Percentiles rank a stretch among this genome's conserved stretches.
phyloP scores from a whole-genome alignment of 2,888 invertebrate genomes.

The Epinotia ramella region DNA sequence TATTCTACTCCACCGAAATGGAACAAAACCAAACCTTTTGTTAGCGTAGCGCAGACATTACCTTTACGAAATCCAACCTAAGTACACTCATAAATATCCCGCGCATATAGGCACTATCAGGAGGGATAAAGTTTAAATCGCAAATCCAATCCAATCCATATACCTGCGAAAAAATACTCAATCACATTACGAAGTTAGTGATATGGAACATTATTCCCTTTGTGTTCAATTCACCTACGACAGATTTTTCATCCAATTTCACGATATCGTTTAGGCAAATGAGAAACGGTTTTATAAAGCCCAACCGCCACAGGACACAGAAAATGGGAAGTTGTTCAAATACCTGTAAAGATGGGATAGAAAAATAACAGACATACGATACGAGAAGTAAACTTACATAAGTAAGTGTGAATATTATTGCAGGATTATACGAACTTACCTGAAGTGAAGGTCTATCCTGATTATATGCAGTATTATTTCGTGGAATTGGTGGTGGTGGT shows the following conservation, averaged over 20 bases:
- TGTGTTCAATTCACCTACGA: constrained; percentile 31
- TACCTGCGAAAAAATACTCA: constrained; percentile 38
- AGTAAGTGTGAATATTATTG: no score
- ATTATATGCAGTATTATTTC: no score
- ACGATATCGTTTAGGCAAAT: constrained; percentile 44
- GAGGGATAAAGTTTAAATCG: constrained; percentile 40
- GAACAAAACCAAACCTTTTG: no score
- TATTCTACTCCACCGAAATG: no score
- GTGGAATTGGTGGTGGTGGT: no score
- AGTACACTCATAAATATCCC: not conserved
- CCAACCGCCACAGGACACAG: constrained; percentile 9
- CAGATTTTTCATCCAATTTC: constrained; percentile 45
- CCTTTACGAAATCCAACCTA: no score
- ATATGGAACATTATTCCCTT: constrained; percentile 36
- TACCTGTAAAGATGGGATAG: no score
- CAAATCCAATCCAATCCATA: constrained; percentile 27
- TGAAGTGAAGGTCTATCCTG: no score
- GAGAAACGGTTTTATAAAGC: constrained; percentile 36
- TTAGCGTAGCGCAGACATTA: no score
- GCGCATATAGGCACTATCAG: not conserved
- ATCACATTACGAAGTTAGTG: constrained; percentile 41
- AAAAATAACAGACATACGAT: not conserved
- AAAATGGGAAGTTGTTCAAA: not conserved
- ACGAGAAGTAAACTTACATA: not conserved
- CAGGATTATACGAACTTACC: no score